Conservation (phyloP, 2,888 invertebrate genomes). For the Gymnocheta viridis region DNA sequence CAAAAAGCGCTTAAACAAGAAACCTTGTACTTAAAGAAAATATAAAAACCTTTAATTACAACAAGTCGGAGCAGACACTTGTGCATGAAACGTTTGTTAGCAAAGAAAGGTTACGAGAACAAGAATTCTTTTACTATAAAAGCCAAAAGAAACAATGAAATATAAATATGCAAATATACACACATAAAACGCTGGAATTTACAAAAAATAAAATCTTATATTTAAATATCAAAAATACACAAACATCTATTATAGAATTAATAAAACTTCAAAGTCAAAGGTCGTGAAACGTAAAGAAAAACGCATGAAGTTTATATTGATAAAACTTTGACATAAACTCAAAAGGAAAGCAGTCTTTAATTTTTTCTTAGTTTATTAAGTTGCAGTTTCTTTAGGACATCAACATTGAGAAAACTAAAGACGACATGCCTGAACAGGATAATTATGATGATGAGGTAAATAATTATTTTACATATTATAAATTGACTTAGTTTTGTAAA, state of each 20-base stretch:
- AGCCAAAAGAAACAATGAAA: conserved; percentile 4
- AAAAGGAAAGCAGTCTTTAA: background rate
- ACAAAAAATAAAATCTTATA: conserved; percentile 2
- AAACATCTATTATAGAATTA: background rate
- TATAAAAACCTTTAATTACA: conserved; percentile 49
- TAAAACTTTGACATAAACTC: conserved; percentile 37
- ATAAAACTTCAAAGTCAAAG: background rate
- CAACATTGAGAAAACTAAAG: conserved; percentile 36
- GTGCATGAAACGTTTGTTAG: conserved; percentile 18
- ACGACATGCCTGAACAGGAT: conserved; percentile 82
- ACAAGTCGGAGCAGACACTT: conserved; percentile 54
- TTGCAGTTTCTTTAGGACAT: conserved; percentile 24
- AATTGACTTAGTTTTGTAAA: background rate
- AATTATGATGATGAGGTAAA: conserved; percentile 82
- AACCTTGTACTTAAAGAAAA: conserved; percentile 13
- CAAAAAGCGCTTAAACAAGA: conserved; percentile 63
- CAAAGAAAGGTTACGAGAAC: conserved; percentile 57
- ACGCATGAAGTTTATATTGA: conserved; percentile 34
- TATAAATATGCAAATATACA: conserved; percentile 22
- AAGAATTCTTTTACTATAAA: conserved; percentile 37
- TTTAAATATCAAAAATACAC: background rate
- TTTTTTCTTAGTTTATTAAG: conserved; percentile 4
- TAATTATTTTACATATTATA: conserved; percentile 16
- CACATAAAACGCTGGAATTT: conserved; percentile 30
- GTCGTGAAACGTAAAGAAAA: background rate